Evolutionary conservation across 2,888 invertebrate genomes (phyloP), one percentile per base, ranked within the genome.

Genomic region (Cenopis cana): DNA sequence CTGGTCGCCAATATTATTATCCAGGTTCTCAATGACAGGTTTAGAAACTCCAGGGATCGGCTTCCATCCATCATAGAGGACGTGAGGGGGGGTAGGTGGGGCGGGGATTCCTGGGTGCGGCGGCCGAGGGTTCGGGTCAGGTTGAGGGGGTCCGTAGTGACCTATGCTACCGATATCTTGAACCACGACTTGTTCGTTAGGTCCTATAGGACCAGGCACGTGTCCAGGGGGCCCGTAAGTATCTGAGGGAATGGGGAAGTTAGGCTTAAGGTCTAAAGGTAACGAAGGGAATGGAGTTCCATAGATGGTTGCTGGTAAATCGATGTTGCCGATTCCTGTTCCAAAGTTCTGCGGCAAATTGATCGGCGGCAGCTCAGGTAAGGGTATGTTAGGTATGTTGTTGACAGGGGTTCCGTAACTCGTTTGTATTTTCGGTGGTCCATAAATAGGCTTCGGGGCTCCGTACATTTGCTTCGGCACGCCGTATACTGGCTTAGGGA

Each of bases 11-110:
- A 84, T 74, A 20, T 80, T 66, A 0, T 81, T 87, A 73, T 78
- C 79, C 65, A 80, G 76, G 5, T 84, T 83, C 9, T 85, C 85
- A 5, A 79, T 73, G 83, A 77, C 88, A 0, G 96, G 94, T 41
- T 85, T 81, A 0, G 93, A 91, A 0, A 91, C 78, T 0, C 97
- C 97, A 10, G 97, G 95, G 73, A 97, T 97, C 20, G 97, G 97
- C 82, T 96, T 96, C 97, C 97, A 97, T 33, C 97, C 97, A 77
- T 97, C 97, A 80, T 97, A 97, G 65, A 96, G 93, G 41, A 97
- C 95, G 82, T 95, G 95, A 6, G 96, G 95, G 8, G 96, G 96
- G 0, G 96, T 96, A 0, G 96, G 96, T 0, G 96, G 96, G 0
- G 96, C 96, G 52, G 96, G 95, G 1, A 95, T 95, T 33, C 96